Percentiles rank a stretch among this genome's conserved stretches.
These are phyloP conservation scores for Microlaimidae sp. DNA, from an alignment of 2,888 invertebrate species.

Conservation along the genomic window DNA sequence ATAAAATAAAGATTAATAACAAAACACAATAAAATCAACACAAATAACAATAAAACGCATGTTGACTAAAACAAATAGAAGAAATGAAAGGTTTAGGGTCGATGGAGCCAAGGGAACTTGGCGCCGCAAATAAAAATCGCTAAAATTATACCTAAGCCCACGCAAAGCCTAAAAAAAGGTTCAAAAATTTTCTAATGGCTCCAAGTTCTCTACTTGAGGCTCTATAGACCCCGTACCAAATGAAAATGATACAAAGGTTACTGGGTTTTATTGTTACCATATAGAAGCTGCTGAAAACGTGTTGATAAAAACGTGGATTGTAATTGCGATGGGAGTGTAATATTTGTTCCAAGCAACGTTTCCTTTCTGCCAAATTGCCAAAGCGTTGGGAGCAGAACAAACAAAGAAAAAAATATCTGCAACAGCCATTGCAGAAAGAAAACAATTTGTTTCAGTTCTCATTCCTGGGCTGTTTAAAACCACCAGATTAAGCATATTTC, in stretches of 20 bases:
- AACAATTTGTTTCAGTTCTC: background rate
- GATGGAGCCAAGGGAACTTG: too few species aligned
- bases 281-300: slow-evolving; percentile 10
- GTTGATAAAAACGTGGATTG: background rate
- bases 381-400: too few species aligned
- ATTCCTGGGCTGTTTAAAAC: slow-evolving; percentile 1
- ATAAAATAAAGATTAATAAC: too few species aligned
- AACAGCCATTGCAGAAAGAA: slow-evolving; percentile 12
- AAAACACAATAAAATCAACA: too few species aligned
- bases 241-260: background rate
- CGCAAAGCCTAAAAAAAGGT: too few species aligned
- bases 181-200: too few species aligned
- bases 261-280: slow-evolving; percentile 9
- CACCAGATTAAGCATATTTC: slow-evolving; percentile 9
- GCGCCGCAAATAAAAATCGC: too few species aligned
- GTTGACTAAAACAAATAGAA: background rate
- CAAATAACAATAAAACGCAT: background rate
- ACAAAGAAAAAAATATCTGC: slow-evolving; percentile 8
- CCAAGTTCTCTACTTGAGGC: too few species aligned
- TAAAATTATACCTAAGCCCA: background rate
- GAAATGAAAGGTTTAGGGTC: too few species aligned
- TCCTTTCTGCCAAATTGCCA: too few species aligned
- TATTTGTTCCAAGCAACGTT: background rate
- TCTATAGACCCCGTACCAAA: background rate
- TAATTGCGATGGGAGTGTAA: background rate